Conservation (phyloP, 2,113 vertebrate genomes). For the Dinomys branickii region DNA sequence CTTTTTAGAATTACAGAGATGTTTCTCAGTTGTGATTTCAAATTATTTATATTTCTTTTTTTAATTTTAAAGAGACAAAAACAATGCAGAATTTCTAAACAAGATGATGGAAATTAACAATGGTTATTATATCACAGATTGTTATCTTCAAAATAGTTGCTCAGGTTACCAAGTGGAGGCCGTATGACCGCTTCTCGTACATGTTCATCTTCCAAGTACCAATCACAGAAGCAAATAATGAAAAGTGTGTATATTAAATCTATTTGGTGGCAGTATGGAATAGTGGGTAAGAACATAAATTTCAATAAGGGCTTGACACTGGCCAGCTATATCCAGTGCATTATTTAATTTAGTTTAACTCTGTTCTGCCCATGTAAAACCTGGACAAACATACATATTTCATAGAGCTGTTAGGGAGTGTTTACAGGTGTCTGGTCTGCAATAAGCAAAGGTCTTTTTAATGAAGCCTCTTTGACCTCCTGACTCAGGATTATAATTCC, state of each 20-base stretch:
- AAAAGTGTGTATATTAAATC: not conserved
- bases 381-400: not conserved
- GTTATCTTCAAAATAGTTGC: too few species aligned
- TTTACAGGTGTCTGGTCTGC: fast-evolving
- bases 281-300: not conserved
- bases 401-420: fast-evolving
- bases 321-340: fast-evolving
- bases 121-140: too few species aligned
- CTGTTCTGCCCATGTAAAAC: not conserved
- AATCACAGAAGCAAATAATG: too few species aligned
- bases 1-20: not conserved
- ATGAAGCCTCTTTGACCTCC: not conserved
- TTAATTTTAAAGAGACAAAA: too few species aligned
- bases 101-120: too few species aligned
- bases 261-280: not conserved
- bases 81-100: too few species aligned
- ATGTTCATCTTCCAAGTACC: not conserved
- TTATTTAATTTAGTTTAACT: not conserved
- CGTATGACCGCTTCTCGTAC: too few species aligned
- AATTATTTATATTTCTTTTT: too few species aligned
- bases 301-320: too few species aligned
- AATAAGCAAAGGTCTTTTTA: not conserved
- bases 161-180: not conserved
- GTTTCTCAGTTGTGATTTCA: not conserved
- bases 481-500: not conserved